Percentiles rank a stretch among this genome's conserved stretches.
Evolutionary conservation across 2,888 invertebrate species (phyloP).

Genomic region (Callinectes sapidus): DNA sequence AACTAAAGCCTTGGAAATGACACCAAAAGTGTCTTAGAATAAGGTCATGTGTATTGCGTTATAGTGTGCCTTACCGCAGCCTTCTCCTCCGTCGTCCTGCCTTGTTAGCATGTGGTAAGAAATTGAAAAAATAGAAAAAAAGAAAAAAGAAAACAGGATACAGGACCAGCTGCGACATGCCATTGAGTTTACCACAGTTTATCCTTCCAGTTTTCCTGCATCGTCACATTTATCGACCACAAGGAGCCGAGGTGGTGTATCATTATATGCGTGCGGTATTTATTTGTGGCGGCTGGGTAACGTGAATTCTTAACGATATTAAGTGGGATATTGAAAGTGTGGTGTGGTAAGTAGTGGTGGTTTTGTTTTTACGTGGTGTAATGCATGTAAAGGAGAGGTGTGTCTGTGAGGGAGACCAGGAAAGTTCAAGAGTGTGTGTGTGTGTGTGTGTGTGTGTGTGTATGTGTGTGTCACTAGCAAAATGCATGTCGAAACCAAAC

Average conservation of each 20-base stretch:
- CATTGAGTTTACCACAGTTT: background rate
- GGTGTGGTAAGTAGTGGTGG: background rate
- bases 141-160: background rate
- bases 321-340: background rate
- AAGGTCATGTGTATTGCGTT: background rate
- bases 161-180: background rate
- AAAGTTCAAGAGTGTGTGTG: background rate
- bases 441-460: too few species aligned
- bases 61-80: background rate
- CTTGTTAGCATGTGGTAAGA: background rate
- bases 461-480: too few species aligned
- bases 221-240: too few species aligned
- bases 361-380: background rate
- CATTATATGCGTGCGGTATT: background rate
- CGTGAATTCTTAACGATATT: background rate
- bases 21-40: too few species aligned
- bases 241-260: too few species aligned
- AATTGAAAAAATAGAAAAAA: background rate
- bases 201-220: too few species aligned
- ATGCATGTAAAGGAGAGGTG: background rate
- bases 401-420: background rate
- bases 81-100: background rate
- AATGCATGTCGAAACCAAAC: too few species aligned
- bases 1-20: too few species aligned
- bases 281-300: background rate